Percentiles rank a stretch among this genome's conserved stretches.
These are phyloP conservation scores for Marasmarcha lunaedactyla DNA, from an alignment of 2,888 invertebrate genomes.

Conservation along the genomic window DNA sequence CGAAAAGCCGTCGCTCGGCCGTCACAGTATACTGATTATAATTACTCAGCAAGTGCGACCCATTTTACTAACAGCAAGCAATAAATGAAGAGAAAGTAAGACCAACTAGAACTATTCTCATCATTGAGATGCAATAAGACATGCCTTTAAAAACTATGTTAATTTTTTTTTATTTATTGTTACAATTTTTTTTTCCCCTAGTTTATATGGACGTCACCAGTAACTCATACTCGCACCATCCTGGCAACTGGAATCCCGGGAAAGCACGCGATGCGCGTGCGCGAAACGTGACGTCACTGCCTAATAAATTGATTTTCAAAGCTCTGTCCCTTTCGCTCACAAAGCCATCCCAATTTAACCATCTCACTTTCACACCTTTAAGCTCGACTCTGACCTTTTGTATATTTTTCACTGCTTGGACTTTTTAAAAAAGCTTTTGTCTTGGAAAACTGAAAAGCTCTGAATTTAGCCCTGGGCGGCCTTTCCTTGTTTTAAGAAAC, in stretches of 20 bases:
- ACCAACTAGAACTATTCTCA: no score
- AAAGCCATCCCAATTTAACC: slow-evolving; percentile 18
- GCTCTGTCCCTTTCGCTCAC: slow-evolving; percentile 32
- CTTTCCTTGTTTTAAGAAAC: slow-evolving; percentile 32
- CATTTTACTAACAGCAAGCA: no score
- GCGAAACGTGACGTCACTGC: slow-evolving; percentile 61
- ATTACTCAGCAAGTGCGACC: no score
- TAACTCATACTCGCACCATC: no score
- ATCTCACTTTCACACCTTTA: slow-evolving; percentile 40
- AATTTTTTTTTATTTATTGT: no score
- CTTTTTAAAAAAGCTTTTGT: slow-evolving; percentile 52
- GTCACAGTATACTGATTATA: no score
- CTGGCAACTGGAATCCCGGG: slow-evolving; percentile 56
- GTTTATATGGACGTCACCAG: no score
- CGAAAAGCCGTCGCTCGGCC: no score
- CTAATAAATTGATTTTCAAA: slow-evolving; percentile 71
- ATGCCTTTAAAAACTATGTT: no score
- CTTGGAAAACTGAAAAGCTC: slow-evolving; percentile 43
- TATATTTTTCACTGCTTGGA: slow-evolving; percentile 54
- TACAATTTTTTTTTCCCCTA: no score
- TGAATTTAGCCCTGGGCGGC: slow-evolving; percentile 35
- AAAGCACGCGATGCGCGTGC: slow-evolving; percentile 44
- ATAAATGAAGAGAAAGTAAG: no score
- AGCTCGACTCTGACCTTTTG: slow-evolving; percentile 59
- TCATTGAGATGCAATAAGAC: no score